Evolutionary conservation across 2,888 invertebrate species (phyloP), one percentile per base, ranked within the genome.

Genomic region (Lapara coniferarum): DNA sequence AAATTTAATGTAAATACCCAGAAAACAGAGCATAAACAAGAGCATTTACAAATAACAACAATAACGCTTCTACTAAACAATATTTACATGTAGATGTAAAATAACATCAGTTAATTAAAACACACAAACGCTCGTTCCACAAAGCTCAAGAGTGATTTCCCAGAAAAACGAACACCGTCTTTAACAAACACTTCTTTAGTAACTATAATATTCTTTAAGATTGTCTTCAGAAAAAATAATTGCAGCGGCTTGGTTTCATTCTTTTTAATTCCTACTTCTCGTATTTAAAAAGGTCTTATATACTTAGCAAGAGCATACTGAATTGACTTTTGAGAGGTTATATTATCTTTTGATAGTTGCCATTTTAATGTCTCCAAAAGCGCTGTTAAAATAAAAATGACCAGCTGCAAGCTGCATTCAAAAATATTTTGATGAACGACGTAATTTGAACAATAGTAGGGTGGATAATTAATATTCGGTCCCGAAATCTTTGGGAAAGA

Each of bases 191-290:
- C 16, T 19, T 49, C 19, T 19, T 49, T 49, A 13, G 7, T 13
- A 16, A 46, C 19, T 63, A 57, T 57, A 57, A 46, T 12, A n/a
- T 46, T 12, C 53, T 55, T 19, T 19, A 63, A 19, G 19, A 63
- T 49, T 63, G 19, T 49, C 63, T 49, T 6, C 57, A 12, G 13
- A 63, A 19, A 63, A 6, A 19, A 19, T 19, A 46, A 63, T 59
- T 49, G 19, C 46, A 44, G 10, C 16, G 44, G 59, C 44, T 59
- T 59, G 16, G 44, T 63, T 49, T 19, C 19, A 13, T 49, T 63
- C 46, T 46, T 63, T 63, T 49, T 49, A 63, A 55, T 55, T 55
- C 10, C 10, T 55, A 55, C 55, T 55, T 19, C 16, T 8, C 53
- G 19, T 55, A 55, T 19, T 19, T 19, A 10, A 55, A 19, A 55